These are phyloP conservation scores for Apodemus speciosus DNA, from an alignment of 2,113 vertebrate genomes.

Conservation along the genomic window DNA sequence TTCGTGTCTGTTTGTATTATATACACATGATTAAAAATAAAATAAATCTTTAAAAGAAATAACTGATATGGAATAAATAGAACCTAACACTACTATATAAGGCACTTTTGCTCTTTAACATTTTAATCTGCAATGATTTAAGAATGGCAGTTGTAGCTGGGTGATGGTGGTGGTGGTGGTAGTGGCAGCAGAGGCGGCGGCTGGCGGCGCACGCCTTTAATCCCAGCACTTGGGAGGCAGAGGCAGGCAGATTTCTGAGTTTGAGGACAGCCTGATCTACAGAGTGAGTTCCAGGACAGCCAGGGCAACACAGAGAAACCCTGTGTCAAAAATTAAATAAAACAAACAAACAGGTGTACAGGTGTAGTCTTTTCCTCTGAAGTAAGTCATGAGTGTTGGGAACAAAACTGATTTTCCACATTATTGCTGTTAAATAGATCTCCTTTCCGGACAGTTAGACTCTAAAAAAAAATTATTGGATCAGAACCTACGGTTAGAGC, in stretches of 20 bases:
- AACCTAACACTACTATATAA: neutral
- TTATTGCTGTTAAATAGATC: neutral
- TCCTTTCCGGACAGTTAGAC: neutral
- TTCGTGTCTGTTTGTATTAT: neutral
- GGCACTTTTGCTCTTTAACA: neutral
- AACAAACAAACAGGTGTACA: no score
- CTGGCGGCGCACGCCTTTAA: no score
- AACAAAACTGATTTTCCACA: neutral
- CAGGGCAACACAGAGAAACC: no score
- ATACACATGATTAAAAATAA: neutral
- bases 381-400: neutral
- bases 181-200: no score
- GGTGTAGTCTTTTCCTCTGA: neutral
- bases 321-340: no score
- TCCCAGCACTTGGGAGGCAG: no score
- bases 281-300: no score
- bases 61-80: neutral
- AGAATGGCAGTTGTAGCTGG: neutral
- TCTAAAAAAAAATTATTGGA: neutral
- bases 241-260: no score
- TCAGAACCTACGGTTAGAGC: neutral
- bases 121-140: neutral
- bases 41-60: neutral
- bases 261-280: no score
- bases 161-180: no score